Conservation (phyloP, 1,140 invertebrate species). For the Marisa cornuarietis region DNA sequence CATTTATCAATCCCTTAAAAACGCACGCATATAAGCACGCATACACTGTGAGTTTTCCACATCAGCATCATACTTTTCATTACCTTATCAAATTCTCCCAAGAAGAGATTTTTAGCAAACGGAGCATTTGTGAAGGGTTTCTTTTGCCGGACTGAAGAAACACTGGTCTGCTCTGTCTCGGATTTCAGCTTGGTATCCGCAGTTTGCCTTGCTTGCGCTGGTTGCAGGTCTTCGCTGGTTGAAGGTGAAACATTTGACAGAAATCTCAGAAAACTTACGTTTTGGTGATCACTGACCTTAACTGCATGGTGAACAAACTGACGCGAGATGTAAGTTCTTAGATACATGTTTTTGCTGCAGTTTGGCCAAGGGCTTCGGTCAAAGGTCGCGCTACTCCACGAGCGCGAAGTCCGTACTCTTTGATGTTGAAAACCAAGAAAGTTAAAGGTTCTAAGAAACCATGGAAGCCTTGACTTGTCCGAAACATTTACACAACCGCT, state of each 20-base stretch:
- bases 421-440: neutral
- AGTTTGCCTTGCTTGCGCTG: constrained; percentile 1
- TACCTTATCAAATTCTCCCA: constrained; percentile 59
- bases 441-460: too few species aligned
- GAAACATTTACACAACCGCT: neutral
- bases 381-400: neutral
- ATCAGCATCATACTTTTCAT: constrained; percentile 7
- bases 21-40: too few species aligned
- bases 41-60: neutral
- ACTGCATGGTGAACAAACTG: neutral
- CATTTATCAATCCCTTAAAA: too few species aligned
- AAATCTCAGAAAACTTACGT: neutral
- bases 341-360: neutral
- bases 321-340: constrained; percentile 1
- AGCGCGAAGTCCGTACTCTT: constrained; percentile 19
- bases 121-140: constrained; percentile 47
- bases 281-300: neutral
- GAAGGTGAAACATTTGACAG: constrained; percentile 1
- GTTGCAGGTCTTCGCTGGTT: neutral
- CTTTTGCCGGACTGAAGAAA: constrained; percentile 16
- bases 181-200: constrained; percentile 12
- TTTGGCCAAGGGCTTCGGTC: neutral
- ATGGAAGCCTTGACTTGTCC: too few species aligned
- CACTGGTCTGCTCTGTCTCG: constrained; percentile 17
- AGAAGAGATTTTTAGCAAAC: constrained; percentile 54